These are phyloP conservation scores for Luperina nickerlii DNA, from an alignment of 2,888 invertebrate genomes.

Conservation along the genomic window DNA sequence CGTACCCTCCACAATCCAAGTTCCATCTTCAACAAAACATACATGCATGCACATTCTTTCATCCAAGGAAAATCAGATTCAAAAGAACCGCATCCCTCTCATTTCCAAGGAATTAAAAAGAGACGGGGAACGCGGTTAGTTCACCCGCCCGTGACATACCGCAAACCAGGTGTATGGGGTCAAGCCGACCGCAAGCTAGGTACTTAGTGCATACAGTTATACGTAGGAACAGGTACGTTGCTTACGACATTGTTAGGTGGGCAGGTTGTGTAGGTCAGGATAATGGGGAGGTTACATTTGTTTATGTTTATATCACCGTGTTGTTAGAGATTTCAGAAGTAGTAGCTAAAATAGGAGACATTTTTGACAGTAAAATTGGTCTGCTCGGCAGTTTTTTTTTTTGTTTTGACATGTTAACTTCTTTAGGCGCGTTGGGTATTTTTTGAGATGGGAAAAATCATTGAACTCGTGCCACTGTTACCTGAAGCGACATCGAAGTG, in stretches of 20 bases:
- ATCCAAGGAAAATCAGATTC: neutral
- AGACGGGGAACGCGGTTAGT: slow-evolving; percentile 20
- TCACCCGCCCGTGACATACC: slow-evolving; percentile 26
- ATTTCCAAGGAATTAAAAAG: slow-evolving; percentile 29
- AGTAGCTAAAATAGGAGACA: neutral
- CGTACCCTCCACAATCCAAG: neutral
- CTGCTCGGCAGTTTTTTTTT: too few relatives aligned
- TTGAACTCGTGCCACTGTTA: too few relatives aligned
- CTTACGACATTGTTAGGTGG: neutral
- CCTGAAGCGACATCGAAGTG: too few relatives aligned
- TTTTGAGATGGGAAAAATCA: too few relatives aligned
- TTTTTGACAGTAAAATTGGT: neutral
- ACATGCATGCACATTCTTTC: neutral
- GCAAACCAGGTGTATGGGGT: slow-evolving; percentile 47
- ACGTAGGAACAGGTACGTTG: neutral
- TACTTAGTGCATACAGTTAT: slow-evolving; percentile 24
- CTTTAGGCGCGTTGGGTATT: too few relatives aligned
- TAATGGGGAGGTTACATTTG: neutral
- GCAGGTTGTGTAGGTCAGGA: neutral
- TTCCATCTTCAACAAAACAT: neutral
- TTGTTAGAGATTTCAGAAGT: neutral
- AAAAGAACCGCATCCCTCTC: slow-evolving; percentile 25
- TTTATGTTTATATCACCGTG: neutral
- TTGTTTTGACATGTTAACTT: too few relatives aligned
- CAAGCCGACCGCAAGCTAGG: slow-evolving; percentile 40